phyloP scores from a whole-genome alignment of 2,888 invertebrate species.

The Drosophila tripunctata region DNA sequence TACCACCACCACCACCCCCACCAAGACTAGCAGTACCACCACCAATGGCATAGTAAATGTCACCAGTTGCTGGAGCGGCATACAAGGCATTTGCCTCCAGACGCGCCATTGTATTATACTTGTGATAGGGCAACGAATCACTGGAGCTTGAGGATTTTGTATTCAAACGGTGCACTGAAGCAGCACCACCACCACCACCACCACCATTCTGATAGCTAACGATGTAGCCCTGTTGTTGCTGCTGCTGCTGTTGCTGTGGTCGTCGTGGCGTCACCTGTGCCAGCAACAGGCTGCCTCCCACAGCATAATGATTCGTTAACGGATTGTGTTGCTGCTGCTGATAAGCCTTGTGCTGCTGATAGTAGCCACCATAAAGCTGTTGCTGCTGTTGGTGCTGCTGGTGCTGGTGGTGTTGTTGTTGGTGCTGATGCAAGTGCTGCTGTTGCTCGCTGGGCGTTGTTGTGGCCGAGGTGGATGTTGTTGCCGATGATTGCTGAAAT shows the following conservation, averaged over 20 bases:
- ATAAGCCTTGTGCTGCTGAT: slow-evolving; percentile 36
- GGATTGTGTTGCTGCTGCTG: slow-evolving; percentile 33
- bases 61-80: slow-evolving; percentile 53
- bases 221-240: slow-evolving; percentile 7
- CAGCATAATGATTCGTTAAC: slow-evolving; percentile 57
- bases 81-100: slow-evolving; percentile 72
- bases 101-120: slow-evolving; percentile 81
- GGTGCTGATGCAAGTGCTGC: slow-evolving; percentile 50
- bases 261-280: slow-evolving; percentile 49
- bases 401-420: slow-evolving; percentile 44
- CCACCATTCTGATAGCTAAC: not conserved
- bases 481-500: slow-evolving; percentile 78
- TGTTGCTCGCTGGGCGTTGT: slow-evolving; percentile 63
- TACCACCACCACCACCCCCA: slow-evolving; percentile 47
- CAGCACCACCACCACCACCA: slow-evolving; percentile 20
- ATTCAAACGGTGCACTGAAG: slow-evolving; percentile 70
- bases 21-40: slow-evolving; percentile 46
- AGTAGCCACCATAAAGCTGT: slow-evolving; percentile 46
- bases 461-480: slow-evolving; percentile 53
- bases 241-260: slow-evolving; percentile 32
- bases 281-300: slow-evolving; percentile 50
- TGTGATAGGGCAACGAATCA: slow-evolving; percentile 82
- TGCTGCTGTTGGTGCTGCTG: slow-evolving; percentile 39
- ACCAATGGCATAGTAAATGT: slow-evolving; percentile 72
- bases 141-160: slow-evolving; percentile 84